Evolutionary conservation across 2,888 invertebrate species (phyloP), one percentile per base, ranked within the genome.

Genomic region (Hypolimnas misippus): DNA sequence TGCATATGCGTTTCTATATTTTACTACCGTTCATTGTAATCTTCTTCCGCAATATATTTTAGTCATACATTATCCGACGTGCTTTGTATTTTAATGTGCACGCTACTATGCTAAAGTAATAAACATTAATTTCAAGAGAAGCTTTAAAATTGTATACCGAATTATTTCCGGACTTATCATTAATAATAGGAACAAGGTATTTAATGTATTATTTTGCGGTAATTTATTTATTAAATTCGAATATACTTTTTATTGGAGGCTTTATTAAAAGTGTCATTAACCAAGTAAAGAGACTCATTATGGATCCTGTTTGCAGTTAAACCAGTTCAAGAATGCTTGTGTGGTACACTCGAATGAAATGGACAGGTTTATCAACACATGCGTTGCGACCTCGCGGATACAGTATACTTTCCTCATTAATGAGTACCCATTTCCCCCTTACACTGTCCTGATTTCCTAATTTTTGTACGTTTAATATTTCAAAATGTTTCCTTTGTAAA

Each of bases 381-480:
- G 81, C 82, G 84, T 80, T 77, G 75, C 78, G 79, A 79, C 84
- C 82, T 88, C 80, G 84, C 89, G 90, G 89, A 91, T 88, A 82
- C 83, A 84, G 84, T 86, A 86, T 89, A 89, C 90, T 89, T 89
- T 87, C 86, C 82, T 80, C 84, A 78, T 79, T 83, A 89, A 86
- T 81, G 85, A 84, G 85, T 76, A 73, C 83, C 74, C 83, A 82
- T 77, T 83, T 84, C 82, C 85, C 82, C 81, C 77, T 81, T 76
- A 73, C 68, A 66, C 67, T 75, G 76, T 12, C 52, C 66, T 38
- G 52, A 58, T 64, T 62, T 51, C 46, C 57, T 33, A 38, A 38
- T 60, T 17, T n/a, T n/a, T n/a, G n/a, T n/a, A n/a, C n/a, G n/a
- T n/a, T n/a, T n/a, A n/a, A n/a, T n/a, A n/a, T n/a, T n/a, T n/a